Conservation (phyloP, 2,888 invertebrate genomes). For the Cephus spinipes region DNA sequence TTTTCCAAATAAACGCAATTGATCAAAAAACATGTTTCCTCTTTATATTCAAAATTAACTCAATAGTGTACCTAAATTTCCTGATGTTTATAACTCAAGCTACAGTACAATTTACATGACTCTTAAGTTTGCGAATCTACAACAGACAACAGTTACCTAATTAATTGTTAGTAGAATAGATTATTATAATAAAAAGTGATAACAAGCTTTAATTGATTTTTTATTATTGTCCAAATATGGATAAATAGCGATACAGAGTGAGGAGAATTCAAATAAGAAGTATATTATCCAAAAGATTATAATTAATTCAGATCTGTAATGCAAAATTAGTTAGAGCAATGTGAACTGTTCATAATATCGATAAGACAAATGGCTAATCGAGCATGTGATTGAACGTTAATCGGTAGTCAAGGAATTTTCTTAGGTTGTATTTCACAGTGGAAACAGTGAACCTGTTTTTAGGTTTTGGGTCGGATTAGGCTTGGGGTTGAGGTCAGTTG, state of each 20-base stretch:
- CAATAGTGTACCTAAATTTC: neutral
- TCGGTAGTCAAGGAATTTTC: slow-evolving; percentile 11
- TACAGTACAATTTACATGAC: neutral
- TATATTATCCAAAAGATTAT: neutral
- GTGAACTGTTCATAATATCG: slow-evolving; percentile 3
- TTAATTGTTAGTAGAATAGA: neutral
- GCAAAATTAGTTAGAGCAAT: neutral
- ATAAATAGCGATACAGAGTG: neutral
- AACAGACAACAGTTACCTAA: neutral
- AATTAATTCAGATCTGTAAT: neutral
- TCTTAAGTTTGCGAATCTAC: neutral
- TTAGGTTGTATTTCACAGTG: slow-evolving; percentile 16
- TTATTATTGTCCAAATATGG: neutral
- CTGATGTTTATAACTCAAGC: neutral
- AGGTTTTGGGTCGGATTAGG: neutral
- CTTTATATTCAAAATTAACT: too few relatives aligned
- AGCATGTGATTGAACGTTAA: slow-evolving; percentile 25
- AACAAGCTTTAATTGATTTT: neutral
- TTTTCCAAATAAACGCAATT: neutral
- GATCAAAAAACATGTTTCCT: neutral
- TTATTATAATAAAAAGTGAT: neutral
- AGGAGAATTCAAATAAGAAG: neutral
- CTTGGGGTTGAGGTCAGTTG: slow-evolving; percentile 18
- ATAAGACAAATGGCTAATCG: neutral
- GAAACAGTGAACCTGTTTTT: neutral